Conservation (phyloP, 2,113 vertebrate genomes). For the Apistogramma diplotaenia region DNA sequence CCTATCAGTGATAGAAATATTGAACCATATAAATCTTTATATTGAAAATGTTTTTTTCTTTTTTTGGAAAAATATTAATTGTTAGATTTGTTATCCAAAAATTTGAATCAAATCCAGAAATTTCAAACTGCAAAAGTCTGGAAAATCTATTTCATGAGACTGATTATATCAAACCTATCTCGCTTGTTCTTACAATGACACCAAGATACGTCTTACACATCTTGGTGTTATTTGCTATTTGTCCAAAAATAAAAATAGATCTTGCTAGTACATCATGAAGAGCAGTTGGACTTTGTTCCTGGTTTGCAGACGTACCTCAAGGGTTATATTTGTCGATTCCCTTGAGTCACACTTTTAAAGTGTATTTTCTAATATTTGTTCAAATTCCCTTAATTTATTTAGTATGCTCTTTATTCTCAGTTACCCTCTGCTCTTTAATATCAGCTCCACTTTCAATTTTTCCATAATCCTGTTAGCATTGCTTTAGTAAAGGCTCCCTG, state of each 20-base stretch:
- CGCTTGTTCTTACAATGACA: no score
- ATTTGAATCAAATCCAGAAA: not conserved
- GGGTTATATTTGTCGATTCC: not conserved
- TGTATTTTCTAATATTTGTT: not conserved
- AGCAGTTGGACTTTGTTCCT: not conserved
- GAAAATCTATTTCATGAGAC: not conserved
- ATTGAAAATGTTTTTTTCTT: not conserved
- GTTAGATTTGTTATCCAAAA: not conserved
- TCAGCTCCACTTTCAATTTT: conserved; percentile 1
- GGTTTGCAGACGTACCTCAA: not conserved
- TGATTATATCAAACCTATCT: not conserved
- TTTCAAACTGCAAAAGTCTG: not conserved
- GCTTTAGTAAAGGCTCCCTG: not conserved
- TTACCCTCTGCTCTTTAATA: accelerated
- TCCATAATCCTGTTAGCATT: not conserved
- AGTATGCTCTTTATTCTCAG: not conserved
- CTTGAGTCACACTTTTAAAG: not conserved
- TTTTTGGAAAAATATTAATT: no score
- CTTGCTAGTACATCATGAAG: not conserved
- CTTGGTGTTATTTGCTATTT: not conserved
- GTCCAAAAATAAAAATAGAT: not conserved
- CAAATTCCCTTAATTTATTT: not conserved
- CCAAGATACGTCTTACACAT: not conserved
- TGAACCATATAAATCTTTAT: not conserved
- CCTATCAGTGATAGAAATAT: not conserved